These are phyloP conservation scores for Drosophila villosipedis DNA, from an alignment of 2,888 invertebrate species.

Conservation along the genomic window DNA sequence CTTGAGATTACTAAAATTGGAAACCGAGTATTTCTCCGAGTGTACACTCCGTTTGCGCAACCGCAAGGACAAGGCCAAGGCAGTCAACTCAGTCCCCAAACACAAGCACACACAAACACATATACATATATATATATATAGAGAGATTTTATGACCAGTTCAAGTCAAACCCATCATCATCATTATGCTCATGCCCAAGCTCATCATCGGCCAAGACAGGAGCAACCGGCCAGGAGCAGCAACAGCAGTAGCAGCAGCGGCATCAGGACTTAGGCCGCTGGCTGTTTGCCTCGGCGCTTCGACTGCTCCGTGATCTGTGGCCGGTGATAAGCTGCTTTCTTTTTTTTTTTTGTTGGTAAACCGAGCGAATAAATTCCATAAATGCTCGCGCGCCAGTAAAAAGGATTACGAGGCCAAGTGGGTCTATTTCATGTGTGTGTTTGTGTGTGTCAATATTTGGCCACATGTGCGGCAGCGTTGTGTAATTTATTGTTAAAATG, in stretches of 20 bases:
- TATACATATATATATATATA: neutral
- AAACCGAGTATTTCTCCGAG: neutral
- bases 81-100: slow-evolving; percentile 5
- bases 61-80: slow-evolving; percentile 67
- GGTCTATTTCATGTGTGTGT: slow-evolving; percentile 14
- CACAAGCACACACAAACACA: slow-evolving; percentile 6
- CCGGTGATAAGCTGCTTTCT: slow-evolving; percentile 59
- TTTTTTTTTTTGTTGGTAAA: slow-evolving; percentile 17
- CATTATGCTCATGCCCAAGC: slow-evolving; percentile 29
- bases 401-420: slow-evolving; percentile 68
- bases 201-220: slow-evolving; percentile 44
- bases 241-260: slow-evolving; percentile 6
- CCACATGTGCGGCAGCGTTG: slow-evolving; percentile 56
- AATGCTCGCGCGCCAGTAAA: slow-evolving; percentile 61
- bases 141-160: slow-evolving; percentile 67
- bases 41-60: slow-evolving; percentile 63
- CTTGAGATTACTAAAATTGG: neutral
- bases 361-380: slow-evolving; percentile 74
- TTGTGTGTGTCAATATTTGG: slow-evolving; percentile 66
- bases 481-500: slow-evolving; percentile 78
- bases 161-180: slow-evolving; percentile 77
- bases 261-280: slow-evolving; percentile 62
- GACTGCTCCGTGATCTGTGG: slow-evolving; percentile 61
- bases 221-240: slow-evolving; percentile 26
- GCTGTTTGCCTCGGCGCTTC: slow-evolving; percentile 36